Percentiles rank a stretch among this genome's conserved stretches.
These are phyloP conservation scores for Lithophane socia DNA, from an alignment of 2,888 invertebrate genomes.

Conservation along the genomic window DNA sequence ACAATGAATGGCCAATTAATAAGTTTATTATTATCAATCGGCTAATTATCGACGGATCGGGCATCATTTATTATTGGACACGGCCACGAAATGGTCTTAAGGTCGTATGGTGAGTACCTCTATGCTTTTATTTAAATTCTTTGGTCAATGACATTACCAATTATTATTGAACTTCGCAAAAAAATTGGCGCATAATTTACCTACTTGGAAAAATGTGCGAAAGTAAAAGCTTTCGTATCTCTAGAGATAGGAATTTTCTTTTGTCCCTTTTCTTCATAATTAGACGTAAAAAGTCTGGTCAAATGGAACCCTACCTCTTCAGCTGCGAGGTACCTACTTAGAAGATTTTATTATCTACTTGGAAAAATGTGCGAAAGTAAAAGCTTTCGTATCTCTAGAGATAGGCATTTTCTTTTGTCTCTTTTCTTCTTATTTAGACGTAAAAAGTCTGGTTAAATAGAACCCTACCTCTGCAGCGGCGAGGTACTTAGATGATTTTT, in stretches of 20 bases:
- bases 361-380: neutral
- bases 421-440: neutral
- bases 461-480: neutral
- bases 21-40: slow-evolving; percentile 29
- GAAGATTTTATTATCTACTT: too few relatives aligned
- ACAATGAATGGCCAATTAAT: slow-evolving; percentile 26
- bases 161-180: neutral
- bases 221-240: neutral
- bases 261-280: neutral
- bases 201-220: neutral
- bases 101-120: slow-evolving; percentile 20
- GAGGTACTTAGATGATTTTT: too few relatives aligned
- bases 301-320: neutral
- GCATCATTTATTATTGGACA: slow-evolving; percentile 36
- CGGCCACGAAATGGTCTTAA: slow-evolving; percentile 46
- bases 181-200: neutral
- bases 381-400: neutral
- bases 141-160: neutral
- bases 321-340: too few relatives aligned
- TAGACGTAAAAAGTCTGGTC: too few relatives aligned
- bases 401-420: too few relatives aligned
- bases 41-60: slow-evolving; percentile 23
- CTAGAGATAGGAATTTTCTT: neutral
- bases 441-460: neutral
- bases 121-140: neutral